phyloP scores from a whole-genome alignment of 2,113 vertebrate genomes.

The Desmodus rotundus region DNA sequence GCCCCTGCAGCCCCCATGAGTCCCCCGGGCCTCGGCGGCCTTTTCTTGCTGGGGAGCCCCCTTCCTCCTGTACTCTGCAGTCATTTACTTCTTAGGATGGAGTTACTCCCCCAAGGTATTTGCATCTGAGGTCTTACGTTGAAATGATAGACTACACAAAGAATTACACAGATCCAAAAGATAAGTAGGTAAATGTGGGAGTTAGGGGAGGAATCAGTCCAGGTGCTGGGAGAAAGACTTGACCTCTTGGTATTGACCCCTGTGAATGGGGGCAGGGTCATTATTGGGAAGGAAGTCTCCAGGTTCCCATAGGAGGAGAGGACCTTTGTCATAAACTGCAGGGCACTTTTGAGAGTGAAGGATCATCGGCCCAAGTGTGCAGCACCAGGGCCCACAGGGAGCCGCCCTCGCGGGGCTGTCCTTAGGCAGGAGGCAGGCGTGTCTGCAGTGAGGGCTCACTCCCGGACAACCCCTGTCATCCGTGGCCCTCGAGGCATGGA shows the following conservation, averaged over 20 bases:
- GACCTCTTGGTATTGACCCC: not conserved
- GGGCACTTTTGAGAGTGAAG: no score
- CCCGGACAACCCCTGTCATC: fast-evolving
- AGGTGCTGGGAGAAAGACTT: not conserved
- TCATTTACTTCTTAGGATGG: no score
- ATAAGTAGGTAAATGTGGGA: no score
- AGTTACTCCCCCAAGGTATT: fast-evolving
- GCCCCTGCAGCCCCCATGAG: not conserved
- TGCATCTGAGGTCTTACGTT: not conserved
- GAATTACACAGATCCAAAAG: not conserved
- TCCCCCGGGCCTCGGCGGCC: fast-evolving
- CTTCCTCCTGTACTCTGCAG: not conserved
- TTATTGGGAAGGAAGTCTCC: not conserved
- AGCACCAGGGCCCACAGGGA: not conserved
- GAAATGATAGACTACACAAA: fast-evolving
- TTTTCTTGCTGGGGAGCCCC: not conserved
- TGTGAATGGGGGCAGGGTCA: no score
- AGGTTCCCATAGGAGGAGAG: fast-evolving
- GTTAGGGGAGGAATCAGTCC: not conserved
- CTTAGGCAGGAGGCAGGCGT: fast-evolving
- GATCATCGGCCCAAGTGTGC: not conserved
- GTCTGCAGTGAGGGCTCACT: not conserved
- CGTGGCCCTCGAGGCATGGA: not conserved
- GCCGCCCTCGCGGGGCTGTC: not conserved
- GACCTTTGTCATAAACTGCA: no score